Conservation (phyloP, 2,113 vertebrate genomes). For the Myrmecophaga tridactyla region DNA sequence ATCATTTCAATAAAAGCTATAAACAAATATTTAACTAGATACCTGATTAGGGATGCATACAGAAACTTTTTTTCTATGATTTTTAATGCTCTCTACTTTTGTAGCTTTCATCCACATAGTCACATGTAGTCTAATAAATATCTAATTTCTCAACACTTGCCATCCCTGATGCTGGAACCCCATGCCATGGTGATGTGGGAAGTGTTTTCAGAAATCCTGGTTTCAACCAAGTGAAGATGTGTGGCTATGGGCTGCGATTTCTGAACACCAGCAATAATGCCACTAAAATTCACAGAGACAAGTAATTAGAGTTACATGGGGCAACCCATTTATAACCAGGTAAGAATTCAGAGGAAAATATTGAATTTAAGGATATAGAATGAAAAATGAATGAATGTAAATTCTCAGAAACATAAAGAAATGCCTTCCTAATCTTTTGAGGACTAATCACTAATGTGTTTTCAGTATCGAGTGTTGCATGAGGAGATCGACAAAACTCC, state of each 20-base stretch:
- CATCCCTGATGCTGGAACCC: not conserved
- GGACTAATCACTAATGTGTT: not conserved
- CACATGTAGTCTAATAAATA: not conserved
- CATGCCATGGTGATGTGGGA: not conserved
- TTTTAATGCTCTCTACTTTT: not conserved
- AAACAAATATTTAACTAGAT: not conserved
- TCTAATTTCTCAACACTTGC: not conserved
- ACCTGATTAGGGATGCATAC: not conserved
- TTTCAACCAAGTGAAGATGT: slow-evolving; percentile 6
- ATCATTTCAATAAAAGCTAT: not conserved
- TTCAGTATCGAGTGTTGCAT: not conserved
- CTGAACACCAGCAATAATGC: not conserved
- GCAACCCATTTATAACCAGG: not conserved
- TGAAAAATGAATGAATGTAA: not conserved
- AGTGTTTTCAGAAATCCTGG: not conserved
- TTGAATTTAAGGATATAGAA: not conserved
- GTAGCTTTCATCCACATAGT: not conserved
- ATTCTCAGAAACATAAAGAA: not conserved
- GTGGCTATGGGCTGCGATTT: not conserved
- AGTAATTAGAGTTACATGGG: not conserved
- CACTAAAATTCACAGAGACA: not conserved
- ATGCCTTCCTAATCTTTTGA: not conserved
- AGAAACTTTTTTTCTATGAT: not conserved
- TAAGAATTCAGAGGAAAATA: not conserved
- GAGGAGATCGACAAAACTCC: not conserved